Evolutionary conservation across 2,888 invertebrate species (phyloP).

Genomic region (Bhutanitis thaidina): DNA sequence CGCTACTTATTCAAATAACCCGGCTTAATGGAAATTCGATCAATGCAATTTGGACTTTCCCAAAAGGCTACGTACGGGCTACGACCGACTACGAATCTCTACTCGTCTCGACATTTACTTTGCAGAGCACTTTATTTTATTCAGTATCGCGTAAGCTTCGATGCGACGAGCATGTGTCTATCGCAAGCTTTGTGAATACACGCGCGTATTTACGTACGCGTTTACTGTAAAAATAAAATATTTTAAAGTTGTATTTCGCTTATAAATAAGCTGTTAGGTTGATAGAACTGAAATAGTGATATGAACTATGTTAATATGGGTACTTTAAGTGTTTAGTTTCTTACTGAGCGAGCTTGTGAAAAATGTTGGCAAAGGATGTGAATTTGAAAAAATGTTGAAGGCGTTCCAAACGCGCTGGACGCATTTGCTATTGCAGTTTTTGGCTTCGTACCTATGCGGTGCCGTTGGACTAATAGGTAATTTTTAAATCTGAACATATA

Average conservation of each 20-base stretch:
- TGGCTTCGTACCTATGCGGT: conserved; percentile 1
- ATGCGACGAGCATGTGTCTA: conserved; percentile 25
- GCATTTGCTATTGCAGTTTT: conserved; percentile 13
- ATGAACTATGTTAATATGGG: neutral
- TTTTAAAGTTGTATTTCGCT: neutral
- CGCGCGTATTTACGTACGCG: conserved; percentile 15
- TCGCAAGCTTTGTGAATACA: conserved; percentile 2
- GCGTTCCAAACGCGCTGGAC: conserved; percentile 13
- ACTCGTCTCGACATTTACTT: neutral
- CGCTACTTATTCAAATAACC: too few species aligned
- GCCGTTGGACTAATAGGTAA: conserved; percentile 17
- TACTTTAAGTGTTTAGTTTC: neutral
- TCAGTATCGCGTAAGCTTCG: conserved; percentile 50
- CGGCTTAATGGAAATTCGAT: conserved; percentile 39
- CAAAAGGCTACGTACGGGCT: conserved; percentile 47
- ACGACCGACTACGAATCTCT: conserved; percentile 30
- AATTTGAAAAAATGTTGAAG: conserved; percentile 19
- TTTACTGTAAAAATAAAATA: neutral
- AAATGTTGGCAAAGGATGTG: conserved; percentile 17
- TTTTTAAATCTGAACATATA: neutral
- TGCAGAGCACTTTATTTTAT: conserved; percentile 20
- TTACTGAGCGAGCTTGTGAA: conserved; percentile 2
- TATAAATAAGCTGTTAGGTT: neutral
- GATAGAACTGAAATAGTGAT: neutral
- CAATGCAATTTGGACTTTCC: conserved; percentile 50